A percentile compares a stretch with the other conserved stretches of the same genome.
Evolutionary conservation across 2,888 invertebrate genomes (phyloP).

Genomic region (Crepidodera aurea): DNA sequence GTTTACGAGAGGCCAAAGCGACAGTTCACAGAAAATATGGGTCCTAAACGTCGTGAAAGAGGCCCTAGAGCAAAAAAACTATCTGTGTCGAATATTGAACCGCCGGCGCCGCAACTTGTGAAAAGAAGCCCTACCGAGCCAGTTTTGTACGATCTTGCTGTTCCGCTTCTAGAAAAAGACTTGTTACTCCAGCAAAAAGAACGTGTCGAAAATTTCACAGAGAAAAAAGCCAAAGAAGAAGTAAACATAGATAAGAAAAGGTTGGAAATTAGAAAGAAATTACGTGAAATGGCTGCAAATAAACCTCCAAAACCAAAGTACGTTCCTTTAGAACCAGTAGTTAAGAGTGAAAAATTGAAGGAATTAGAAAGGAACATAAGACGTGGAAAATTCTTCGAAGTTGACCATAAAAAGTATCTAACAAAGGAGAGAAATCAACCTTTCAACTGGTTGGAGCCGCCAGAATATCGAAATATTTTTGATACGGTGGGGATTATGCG

Average conservation of each 20-base stretch:
- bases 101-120: too few relatives aligned
- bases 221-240: slow-evolving; percentile 57
- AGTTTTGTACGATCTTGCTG: slow-evolving; percentile 50
- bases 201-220: slow-evolving; percentile 55
- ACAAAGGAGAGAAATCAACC: slow-evolving; percentile 45
- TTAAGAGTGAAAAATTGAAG: slow-evolving; percentile 57
- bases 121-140: slow-evolving; percentile 31
- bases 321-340: slow-evolving; percentile 57
- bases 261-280: slow-evolving; percentile 53
- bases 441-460: slow-evolving; percentile 54
- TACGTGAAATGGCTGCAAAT: slow-evolving; percentile 52
- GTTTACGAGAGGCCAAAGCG: slow-evolving; percentile 58
- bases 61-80: slow-evolving; percentile 44
- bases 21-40: slow-evolving; percentile 53
- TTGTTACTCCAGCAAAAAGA: slow-evolving; percentile 57
- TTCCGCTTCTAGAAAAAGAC: slow-evolving; percentile 56
- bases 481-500: slow-evolving; percentile 60
- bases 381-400: slow-evolving; percentile 58
- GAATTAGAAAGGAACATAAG: slow-evolving; percentile 58
- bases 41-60: slow-evolving; percentile 56
- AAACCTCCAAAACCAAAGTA: slow-evolving; percentile 53
- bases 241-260: slow-evolving; percentile 55
- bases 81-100: slow-evolving; percentile 23
- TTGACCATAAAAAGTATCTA: slow-evolving; percentile 58
- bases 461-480: slow-evolving; percentile 57